Percentiles rank a stretch among this genome's conserved stretches.
Evolutionary conservation across 2,797 vertebrate species (phyloP).

Genomic region (Florisuga fusca): DNA sequence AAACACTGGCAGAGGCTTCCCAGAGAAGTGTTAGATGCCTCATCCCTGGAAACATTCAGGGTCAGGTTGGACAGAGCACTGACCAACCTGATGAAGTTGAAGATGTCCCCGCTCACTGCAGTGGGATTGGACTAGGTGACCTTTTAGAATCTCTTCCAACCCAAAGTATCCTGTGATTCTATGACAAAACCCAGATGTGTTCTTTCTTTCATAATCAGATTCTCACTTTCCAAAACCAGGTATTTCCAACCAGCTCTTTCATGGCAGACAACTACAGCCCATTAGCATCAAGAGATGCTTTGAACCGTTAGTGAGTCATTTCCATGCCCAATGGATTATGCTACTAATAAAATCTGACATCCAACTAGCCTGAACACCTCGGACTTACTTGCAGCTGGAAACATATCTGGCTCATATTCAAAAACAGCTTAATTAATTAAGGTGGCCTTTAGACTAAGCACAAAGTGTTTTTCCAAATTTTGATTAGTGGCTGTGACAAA

Average conservation of each 20-base stretch:
- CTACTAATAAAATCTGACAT: constrained; percentile 3
- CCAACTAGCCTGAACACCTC: not conserved
- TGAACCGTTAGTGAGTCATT: constrained; percentile 22
- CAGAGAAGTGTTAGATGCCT: not conserved
- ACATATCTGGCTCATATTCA: not conserved
- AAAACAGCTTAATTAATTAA: not conserved
- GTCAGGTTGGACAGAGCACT: not conserved
- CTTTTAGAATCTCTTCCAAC: not conserved
- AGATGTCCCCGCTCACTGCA: not conserved
- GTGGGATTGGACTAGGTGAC: not conserved
- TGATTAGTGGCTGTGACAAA: not conserved
- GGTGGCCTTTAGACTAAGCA: not conserved
- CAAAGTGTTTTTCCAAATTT: not conserved
- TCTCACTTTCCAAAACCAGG: not conserved
- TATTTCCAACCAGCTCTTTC: not conserved
- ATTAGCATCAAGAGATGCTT: not conserved
- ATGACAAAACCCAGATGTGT: not conserved
- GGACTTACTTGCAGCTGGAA: not conserved
- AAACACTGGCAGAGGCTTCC: not conserved
- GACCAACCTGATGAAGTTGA: not conserved
- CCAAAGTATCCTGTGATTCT: not conserved
- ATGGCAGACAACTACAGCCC: not conserved
- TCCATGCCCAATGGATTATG: constrained; percentile 16
- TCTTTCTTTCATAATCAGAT: not conserved
- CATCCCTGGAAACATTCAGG: not conserved